Conservation (phyloP, 2,113 vertebrate genomes). For the Phylloscopus whistleri region DNA sequence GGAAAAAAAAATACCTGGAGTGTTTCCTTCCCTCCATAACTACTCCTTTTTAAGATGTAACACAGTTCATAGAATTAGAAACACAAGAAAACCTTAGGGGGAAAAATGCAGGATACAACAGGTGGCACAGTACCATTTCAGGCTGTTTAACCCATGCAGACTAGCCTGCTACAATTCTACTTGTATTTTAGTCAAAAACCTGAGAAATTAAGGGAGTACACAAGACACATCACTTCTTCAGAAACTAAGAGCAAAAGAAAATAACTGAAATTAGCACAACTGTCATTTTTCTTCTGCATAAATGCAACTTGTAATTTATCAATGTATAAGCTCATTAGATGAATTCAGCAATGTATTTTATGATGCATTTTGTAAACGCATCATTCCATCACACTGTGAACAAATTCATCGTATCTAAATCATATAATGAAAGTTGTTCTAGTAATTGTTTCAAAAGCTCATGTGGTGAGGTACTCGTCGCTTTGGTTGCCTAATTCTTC, state of each 20-base stretch:
- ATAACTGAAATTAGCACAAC: not conserved
- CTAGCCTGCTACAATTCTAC: not conserved
- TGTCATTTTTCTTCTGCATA: not conserved
- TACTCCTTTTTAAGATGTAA: not conserved
- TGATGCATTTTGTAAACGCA: not conserved
- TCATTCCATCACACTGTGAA: fast-evolving
- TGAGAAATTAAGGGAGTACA: not conserved
- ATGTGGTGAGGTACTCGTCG: not conserved
- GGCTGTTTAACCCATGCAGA: not conserved
- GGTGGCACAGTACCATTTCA: not conserved
- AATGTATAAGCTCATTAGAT: not conserved
- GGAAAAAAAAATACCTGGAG: not conserved
- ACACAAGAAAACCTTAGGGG: not conserved
- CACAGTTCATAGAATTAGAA: not conserved
- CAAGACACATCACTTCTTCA: not conserved
- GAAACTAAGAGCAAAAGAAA: not conserved
- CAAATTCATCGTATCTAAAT: not conserved
- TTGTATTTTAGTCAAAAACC: not conserved
- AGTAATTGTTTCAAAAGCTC: not conserved
- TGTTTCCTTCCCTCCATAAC: not conserved
- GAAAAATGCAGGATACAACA: not conserved
- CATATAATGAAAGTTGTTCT: not conserved
- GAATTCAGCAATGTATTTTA: not conserved
- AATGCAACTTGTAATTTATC: not conserved
- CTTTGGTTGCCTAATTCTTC: not conserved